These are phyloP conservation scores for Hormiphora californensis DNA, from an alignment of 37 sponge, comb jelly and placozoan genomes.

Conservation along the genomic window DNA sequence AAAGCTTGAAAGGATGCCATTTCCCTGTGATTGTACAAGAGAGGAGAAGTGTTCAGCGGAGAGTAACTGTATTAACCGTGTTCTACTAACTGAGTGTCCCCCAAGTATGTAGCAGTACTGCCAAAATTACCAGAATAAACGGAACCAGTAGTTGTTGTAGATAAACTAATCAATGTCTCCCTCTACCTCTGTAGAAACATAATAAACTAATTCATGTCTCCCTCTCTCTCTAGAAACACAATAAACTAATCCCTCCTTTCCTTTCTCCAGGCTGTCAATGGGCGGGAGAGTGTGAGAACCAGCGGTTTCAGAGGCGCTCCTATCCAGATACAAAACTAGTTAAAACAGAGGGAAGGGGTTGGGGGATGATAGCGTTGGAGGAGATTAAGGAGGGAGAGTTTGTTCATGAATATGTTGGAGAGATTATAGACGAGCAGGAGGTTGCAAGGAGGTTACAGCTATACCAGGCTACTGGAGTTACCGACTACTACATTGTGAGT, in stretches of 20 bases:
- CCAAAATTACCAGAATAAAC: too few species aligned
- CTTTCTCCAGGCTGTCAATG: slow-evolving; percentile 2
- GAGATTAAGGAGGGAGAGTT: not conserved
- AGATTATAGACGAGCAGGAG: slow-evolving; percentile 38
- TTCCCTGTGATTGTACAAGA: slow-evolving; percentile 10
- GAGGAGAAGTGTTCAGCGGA: slow-evolving; percentile 32
- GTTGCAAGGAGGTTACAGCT: not conserved
- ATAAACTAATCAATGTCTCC: too few species aligned
- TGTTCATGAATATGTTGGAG: slow-evolving; percentile 50
- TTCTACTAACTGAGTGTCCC: slow-evolving; percentile 44
- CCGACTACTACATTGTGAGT: slow-evolving; percentile 43
- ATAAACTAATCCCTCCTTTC: too few species aligned
- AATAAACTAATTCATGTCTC: too few species aligned
- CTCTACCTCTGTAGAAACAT: too few species aligned
- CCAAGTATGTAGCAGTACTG: not conserved
- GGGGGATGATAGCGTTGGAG: slow-evolving; percentile 5
- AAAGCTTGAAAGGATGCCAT: slow-evolving; percentile 15
- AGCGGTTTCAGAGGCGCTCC: not conserved
- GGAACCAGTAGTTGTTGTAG: too few species aligned
- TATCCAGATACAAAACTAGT: slow-evolving; percentile 33
- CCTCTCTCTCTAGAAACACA: too few species aligned
- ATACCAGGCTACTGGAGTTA: slow-evolving; percentile 3
- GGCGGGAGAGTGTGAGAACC: slow-evolving; percentile 34
- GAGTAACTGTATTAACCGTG: slow-evolving; percentile 45
- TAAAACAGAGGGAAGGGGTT: slow-evolving; percentile 7